Evolutionary conservation across 2,888 invertebrate species (phyloP).

Genomic region (Diabrotica balteata): DNA sequence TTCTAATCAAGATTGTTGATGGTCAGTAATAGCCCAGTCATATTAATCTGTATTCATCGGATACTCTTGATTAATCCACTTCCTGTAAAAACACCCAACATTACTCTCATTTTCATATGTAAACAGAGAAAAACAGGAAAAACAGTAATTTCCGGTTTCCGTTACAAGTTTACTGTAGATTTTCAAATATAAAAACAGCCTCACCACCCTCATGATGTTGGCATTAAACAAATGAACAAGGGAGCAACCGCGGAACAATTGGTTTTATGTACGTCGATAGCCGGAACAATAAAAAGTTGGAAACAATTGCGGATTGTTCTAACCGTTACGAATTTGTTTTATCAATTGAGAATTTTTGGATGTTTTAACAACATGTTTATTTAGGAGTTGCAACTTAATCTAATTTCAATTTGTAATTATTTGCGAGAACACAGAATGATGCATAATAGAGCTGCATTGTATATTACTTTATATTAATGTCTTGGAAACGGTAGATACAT

Average conservation of each 20-base stretch:
- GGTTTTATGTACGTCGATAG: constrained; percentile 13
- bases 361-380: no score
- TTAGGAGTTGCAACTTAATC: no score
- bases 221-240: constrained; percentile 16
- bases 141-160: constrained; percentile 18
- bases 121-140: constrained; percentile 15
- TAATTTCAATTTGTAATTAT: no score
- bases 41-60: no score
- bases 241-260: constrained; percentile 18
- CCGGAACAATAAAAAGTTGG: constrained; percentile 7
- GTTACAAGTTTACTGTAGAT: constrained; percentile 8
- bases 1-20: not conserved
- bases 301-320: not conserved
- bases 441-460: no score
- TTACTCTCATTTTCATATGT: constrained; percentile 20
- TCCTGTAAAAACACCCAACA: not conserved
- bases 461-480: no score
- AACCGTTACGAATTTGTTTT: not conserved
- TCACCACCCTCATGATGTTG: constrained; percentile 14
- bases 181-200: constrained; percentile 17
- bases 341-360: no score
- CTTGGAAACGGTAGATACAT: no score
- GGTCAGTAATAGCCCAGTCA: no score
- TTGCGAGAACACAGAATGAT: no score
- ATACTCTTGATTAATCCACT: not conserved